These are phyloP conservation scores for Ichneumoninae sp. DNA, from an alignment of 2,888 invertebrate genomes.

Conservation along the genomic window DNA sequence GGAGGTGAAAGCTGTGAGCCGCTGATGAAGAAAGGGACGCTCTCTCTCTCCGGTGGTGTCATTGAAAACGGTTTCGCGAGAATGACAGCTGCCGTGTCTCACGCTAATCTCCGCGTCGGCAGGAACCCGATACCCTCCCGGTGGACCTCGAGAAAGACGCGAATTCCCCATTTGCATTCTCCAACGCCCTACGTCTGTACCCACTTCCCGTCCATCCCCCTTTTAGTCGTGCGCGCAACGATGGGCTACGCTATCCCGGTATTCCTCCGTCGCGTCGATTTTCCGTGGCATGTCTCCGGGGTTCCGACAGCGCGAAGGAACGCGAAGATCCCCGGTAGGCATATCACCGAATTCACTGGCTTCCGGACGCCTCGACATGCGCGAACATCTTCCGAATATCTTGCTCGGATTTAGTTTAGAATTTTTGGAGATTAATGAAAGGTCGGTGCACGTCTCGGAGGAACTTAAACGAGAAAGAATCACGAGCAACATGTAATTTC, in stretches of 20 bases:
- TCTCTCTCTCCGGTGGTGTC: constrained; percentile 37
- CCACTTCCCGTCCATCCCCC: constrained; percentile 16
- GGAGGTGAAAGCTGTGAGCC: constrained; percentile 20
- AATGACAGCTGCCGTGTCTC: constrained; percentile 72
- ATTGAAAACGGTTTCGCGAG: constrained; percentile 59
- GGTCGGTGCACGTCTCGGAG: background rate
- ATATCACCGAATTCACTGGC: background rate
- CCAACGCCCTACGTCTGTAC: constrained; percentile 52
- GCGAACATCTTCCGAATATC: too few relatives aligned
- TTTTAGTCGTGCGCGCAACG: constrained; percentile 16
- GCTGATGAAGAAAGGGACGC: constrained; percentile 7
- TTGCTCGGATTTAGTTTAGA: too few relatives aligned
- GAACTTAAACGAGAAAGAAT: background rate
- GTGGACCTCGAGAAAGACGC: constrained; percentile 54
- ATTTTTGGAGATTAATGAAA: too few relatives aligned
- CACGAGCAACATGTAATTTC: background rate
- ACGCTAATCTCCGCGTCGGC: constrained; percentile 70
- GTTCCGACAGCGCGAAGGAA: constrained; percentile 2
- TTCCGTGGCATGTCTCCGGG: constrained; percentile 12
- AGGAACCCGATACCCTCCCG: constrained; percentile 65
- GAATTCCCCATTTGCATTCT: constrained; percentile 68
- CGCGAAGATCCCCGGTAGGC: constrained; percentile 4
- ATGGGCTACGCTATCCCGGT: background rate
- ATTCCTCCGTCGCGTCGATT: constrained; percentile 29
- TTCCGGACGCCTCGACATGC: too few relatives aligned